These are phyloP conservation scores for Danio aesculapii DNA, from an alignment of 2,797 vertebrate species.

Conservation along the genomic window DNA sequence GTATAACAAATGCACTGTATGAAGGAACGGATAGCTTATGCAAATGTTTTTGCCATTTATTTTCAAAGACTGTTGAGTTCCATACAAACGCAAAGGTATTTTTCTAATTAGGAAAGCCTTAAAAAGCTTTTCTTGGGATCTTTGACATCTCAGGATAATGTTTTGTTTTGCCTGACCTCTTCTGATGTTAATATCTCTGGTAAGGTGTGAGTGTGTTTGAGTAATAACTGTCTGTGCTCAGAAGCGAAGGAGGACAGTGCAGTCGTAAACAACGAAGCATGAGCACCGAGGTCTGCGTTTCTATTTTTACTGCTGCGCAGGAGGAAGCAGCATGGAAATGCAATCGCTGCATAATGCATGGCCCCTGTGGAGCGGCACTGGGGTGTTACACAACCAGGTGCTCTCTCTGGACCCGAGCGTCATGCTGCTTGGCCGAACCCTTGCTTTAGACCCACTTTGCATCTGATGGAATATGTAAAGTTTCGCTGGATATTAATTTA, in stretches of 20 bases:
- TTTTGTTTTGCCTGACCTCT: conserved; percentile 65
- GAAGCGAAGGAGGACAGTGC: conserved; percentile 64
- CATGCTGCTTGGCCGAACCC: conserved; percentile 23
- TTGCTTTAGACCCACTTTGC: conserved; percentile 21
- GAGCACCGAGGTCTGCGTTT: conserved; percentile 72
- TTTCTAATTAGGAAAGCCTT: conserved; percentile 74
- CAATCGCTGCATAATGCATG: conserved; percentile 77
- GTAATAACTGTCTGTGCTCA: conserved; percentile 47
- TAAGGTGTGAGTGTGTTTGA: conserved; percentile 38
- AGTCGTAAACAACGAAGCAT: conserved; percentile 74
- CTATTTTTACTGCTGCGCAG: conserved; percentile 76
- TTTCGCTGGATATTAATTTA: conserved; percentile 9
- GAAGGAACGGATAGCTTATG: conserved; percentile 34
- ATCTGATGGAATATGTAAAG: conserved; percentile 1
- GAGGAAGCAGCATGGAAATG: conserved; percentile 75
- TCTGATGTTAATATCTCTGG: conserved; percentile 60
- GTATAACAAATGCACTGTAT: conserved; percentile 2
- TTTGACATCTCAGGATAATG: conserved; percentile 64
- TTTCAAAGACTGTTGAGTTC: not conserved
- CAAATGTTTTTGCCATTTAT: not conserved
- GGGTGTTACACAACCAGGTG: conserved; percentile 62
- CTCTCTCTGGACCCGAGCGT: conserved; percentile 47
- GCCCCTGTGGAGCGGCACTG: conserved; percentile 64
- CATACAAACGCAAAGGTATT: conserved; percentile 54
- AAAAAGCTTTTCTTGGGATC: conserved; percentile 71